Evolutionary conservation across 1,140 invertebrate species (phyloP).

Genomic region (Telenomus remus): DNA sequence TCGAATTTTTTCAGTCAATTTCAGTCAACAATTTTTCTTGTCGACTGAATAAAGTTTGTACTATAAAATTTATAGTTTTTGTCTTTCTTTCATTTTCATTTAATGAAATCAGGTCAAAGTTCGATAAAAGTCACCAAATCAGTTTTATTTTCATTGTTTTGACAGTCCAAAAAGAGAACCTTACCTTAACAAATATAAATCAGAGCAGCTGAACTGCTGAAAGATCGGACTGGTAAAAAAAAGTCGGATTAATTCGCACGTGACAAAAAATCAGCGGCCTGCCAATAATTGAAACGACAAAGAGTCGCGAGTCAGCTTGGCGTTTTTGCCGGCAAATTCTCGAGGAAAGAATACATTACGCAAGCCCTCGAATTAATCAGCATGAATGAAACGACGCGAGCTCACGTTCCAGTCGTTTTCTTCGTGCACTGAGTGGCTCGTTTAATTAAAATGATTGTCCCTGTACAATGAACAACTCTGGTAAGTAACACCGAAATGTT

Average conservation of each 20-base stretch:
- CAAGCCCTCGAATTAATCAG: constrained; percentile 34
- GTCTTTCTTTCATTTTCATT: no score
- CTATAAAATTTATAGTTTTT: no score
- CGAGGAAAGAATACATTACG: constrained; percentile 37
- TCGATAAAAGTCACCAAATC: no score
- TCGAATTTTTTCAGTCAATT: no score
- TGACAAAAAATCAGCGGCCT: constrained; percentile 1
- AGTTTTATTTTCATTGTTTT: no score
- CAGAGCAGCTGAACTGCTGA: no score
- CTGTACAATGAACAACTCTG: constrained; percentile 26
- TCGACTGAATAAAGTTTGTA: no score
- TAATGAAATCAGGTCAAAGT: no score
- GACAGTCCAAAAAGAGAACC: no score
- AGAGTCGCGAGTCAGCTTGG: constrained; percentile 7
- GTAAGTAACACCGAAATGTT: constrained; percentile 36
- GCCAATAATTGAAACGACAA: constrained; percentile 46
- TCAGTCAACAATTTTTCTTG: no score
- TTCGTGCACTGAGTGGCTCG: constrained; percentile 20
- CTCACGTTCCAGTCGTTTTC: constrained; percentile 25
- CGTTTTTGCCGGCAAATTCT: constrained; percentile 22
- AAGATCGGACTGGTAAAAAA: no score
- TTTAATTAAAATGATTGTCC: constrained; percentile 48
- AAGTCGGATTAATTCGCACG: constrained; percentile 1
- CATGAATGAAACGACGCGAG: constrained; percentile 32
- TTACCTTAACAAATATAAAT: no score